phyloP scores from a whole-genome alignment of 2,113 vertebrate species.

The Theropithecus gelada region DNA sequence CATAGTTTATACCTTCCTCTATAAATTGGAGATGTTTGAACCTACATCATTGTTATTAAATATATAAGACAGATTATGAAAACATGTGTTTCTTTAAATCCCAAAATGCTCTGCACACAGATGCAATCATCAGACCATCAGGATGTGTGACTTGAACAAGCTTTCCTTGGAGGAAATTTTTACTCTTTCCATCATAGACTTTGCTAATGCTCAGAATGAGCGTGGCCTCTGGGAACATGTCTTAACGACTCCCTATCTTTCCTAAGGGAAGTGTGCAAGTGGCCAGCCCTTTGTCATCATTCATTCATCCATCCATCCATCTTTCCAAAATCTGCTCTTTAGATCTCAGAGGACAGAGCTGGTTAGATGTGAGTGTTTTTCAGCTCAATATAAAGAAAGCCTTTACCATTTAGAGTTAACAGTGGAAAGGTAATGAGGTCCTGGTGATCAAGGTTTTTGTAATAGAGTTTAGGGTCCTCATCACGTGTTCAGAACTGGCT shows the following conservation, averaged over 20 bases:
- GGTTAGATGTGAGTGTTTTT: background rate
- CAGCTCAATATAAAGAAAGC: background rate
- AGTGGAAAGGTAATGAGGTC: background rate
- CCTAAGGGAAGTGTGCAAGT: background rate
- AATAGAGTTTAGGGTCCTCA: background rate
- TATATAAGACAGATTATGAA: background rate
- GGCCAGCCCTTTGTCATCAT: background rate
- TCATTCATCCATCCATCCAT: background rate
- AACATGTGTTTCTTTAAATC: background rate
- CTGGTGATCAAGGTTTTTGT: background rate
- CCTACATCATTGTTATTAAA: background rate
- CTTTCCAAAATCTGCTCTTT: background rate
- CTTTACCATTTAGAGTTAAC: background rate
- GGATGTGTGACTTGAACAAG: background rate
- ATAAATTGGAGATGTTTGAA: background rate
- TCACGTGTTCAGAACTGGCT: background rate
- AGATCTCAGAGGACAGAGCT: background rate
- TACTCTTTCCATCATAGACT: background rate
- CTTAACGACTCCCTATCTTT: background rate
- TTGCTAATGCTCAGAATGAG: background rate
- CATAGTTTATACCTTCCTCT: background rate
- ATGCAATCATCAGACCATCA: background rate
- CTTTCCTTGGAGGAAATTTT: background rate
- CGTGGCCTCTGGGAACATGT: background rate
- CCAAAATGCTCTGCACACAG: background rate